These are phyloP conservation scores for Pelobates fuscus DNA, from an alignment of 2,113 vertebrate species.

Conservation along the genomic window DNA sequence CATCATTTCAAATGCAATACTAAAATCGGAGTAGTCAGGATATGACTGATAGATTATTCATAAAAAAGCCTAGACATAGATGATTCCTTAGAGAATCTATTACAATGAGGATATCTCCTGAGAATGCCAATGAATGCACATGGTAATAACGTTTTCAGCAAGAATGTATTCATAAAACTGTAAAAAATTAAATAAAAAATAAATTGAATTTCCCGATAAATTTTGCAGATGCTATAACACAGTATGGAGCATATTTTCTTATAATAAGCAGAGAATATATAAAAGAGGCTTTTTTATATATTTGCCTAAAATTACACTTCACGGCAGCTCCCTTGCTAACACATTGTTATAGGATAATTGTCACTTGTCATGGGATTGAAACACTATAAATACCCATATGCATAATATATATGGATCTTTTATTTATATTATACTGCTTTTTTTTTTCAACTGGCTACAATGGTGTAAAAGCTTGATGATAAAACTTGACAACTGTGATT, in stretches of 20 bases:
- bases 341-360: too few species aligned
- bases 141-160: slow-evolving; percentile 32
- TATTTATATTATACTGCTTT: too few species aligned
- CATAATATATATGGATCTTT: too few species aligned
- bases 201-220: slow-evolving; percentile 15
- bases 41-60: slow-evolving; percentile 48
- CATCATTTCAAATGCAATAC: slow-evolving; percentile 43
- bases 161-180: slow-evolving; percentile 31
- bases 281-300: slow-evolving; percentile 13
- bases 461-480: too few species aligned
- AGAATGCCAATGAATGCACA: slow-evolving; percentile 40
- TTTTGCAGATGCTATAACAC: slow-evolving; percentile 5
- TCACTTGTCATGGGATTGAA: too few species aligned
- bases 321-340: too few species aligned
- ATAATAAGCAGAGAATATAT: slow-evolving; percentile 17
- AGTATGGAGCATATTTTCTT: slow-evolving; percentile 8
- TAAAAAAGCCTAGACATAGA: slow-evolving; percentile 37
- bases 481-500: too few species aligned
- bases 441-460: too few species aligned
- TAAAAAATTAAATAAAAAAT: not conserved
- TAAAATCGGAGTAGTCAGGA: slow-evolving; percentile 34
- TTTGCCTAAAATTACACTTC: not conserved
- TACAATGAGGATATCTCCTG: slow-evolving; percentile 31
- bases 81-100: slow-evolving; percentile 30
- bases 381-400: too few species aligned